A percentile compares a stretch with the other conserved stretches of the same genome.
These are phyloP conservation scores for Myotis yumanensis DNA, from an alignment of 2,113 vertebrate genomes.

Conservation along the genomic window DNA sequence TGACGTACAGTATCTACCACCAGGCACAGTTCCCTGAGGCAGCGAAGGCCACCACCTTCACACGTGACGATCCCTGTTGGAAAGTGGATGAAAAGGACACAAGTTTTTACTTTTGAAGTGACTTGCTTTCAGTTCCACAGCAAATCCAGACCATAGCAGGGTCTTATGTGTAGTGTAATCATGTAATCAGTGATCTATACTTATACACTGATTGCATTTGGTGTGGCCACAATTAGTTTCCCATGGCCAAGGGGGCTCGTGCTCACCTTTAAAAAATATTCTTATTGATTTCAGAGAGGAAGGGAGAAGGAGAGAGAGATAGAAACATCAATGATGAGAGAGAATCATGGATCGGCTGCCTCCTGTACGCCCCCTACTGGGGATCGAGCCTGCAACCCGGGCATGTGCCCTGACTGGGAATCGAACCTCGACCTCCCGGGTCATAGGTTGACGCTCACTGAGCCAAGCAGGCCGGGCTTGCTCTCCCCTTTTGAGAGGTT, in stretches of 20 bases:
- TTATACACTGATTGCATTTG: neutral
- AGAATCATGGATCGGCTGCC: no score
- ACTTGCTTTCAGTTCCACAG: neutral
- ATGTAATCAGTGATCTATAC: neutral
- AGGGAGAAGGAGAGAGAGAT: no score
- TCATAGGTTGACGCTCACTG: no score
- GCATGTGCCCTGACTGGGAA: no score
- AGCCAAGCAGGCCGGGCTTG: neutral
- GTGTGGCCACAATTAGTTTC: neutral
- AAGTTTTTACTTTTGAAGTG: neutral
- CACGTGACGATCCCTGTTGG: no score
- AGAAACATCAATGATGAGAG: no score
- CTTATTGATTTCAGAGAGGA: no score
- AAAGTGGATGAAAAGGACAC: neutral
- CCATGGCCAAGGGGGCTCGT: neutral
- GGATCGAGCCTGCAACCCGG: no score
- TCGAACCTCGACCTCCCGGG: no score
- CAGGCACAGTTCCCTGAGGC: accelerated
- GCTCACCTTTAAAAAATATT: no score
- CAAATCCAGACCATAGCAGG: neutral
- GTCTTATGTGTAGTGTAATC: neutral
- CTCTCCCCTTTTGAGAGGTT: neutral
- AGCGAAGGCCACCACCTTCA: neutral
- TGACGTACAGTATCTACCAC: accelerated
- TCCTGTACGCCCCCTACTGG: no score